Percentiles rank a stretch among this genome's conserved stretches.
Conservation (phyloP, 2,113 vertebrate genomes). For the Cricetomys ansorgei region DNA sequence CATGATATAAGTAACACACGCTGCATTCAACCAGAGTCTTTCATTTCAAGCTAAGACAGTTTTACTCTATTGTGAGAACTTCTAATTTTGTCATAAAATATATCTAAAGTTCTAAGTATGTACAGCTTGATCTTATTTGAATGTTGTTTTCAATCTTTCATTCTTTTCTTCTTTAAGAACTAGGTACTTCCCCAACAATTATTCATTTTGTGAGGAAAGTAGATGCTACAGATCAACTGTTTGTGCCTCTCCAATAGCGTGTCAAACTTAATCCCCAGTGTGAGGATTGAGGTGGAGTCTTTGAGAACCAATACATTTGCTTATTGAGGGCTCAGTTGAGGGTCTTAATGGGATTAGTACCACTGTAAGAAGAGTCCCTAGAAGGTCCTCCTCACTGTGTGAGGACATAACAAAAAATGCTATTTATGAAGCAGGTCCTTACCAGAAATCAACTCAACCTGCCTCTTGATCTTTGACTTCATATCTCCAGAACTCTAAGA, state of each 20-base stretch:
- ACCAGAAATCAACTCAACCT: not conserved
- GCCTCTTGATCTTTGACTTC: not conserved
- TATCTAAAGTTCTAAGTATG: not conserved
- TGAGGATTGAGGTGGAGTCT: not conserved
- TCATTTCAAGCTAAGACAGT: not conserved
- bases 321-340: not conserved
- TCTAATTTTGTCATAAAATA: not conserved
- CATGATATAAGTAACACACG: not conserved
- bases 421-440: not conserved
- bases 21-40: not conserved
- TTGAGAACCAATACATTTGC: not conserved
- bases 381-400: not conserved
- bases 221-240: not conserved
- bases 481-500: not conserved
- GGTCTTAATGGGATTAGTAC: not conserved
- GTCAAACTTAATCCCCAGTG: no score
- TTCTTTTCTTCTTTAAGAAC: not conserved
- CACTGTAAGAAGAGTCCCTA: not conserved
- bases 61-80: not conserved
- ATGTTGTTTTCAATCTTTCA: not conserved
- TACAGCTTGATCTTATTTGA: conserved; percentile 5
- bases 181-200: not conserved
- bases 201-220: not conserved
- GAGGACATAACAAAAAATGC: not conserved
- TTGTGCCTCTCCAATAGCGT: not conserved